These are phyloP conservation scores for Bubo blakistoni DNA, from an alignment of 2,113 vertebrate species.

Conservation along the genomic window DNA sequence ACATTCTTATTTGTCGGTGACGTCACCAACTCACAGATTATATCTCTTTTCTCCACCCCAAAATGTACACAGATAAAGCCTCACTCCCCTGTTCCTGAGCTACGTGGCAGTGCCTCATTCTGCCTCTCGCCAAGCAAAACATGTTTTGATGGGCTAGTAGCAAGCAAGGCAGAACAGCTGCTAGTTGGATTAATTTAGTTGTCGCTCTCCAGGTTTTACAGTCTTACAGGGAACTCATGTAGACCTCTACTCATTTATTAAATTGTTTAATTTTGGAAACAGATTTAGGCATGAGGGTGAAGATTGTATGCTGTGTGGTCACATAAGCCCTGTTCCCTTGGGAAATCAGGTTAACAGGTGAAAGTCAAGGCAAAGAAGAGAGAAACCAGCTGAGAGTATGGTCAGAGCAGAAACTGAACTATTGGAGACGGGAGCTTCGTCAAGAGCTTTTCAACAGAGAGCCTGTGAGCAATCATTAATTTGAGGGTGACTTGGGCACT, in stretches of 20 bases:
- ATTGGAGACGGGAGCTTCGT: fast-evolving
- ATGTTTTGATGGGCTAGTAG: neutral
- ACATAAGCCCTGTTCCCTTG: neutral
- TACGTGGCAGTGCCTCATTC: neutral
- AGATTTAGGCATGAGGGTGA: neutral
- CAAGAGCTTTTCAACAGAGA: neutral
- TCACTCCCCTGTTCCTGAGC: neutral
- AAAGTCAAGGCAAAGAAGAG: neutral
- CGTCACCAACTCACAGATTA: neutral
- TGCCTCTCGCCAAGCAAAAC: neutral
- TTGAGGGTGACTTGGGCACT: neutral
- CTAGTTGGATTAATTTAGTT: neutral
- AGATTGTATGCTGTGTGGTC: neutral
- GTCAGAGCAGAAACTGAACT: neutral
- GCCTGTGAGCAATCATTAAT: neutral
- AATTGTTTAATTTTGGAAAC: neutral
- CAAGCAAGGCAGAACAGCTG: neutral
- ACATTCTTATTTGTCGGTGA: fast-evolving
- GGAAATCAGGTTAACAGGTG: neutral
- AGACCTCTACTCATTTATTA: neutral
- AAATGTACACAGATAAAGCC: neutral
- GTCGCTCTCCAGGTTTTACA: neutral
- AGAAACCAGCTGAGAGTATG: neutral
- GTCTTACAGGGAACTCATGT: neutral
- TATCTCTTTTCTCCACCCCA: neutral